These are phyloP conservation scores for Motacilla alba DNA, from an alignment of 2,113 vertebrate genomes.

Conservation along the genomic window DNA sequence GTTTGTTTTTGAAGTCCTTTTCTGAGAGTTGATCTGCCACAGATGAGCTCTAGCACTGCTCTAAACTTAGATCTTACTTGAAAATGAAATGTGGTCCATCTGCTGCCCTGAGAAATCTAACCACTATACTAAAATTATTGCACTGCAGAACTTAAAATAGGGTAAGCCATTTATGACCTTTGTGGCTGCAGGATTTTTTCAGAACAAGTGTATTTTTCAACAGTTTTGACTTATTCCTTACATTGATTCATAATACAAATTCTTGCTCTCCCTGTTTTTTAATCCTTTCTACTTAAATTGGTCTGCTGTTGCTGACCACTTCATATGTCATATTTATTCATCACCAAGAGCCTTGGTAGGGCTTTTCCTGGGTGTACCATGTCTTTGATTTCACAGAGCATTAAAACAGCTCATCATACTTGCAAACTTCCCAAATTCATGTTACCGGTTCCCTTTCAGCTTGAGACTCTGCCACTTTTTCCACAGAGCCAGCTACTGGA, in stretches of 20 bases:
- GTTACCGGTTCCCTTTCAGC: not conserved
- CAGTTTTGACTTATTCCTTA: not conserved
- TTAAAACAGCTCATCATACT: not conserved
- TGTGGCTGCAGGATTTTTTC: not conserved
- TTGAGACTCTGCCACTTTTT: not conserved
- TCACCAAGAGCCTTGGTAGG: not conserved
- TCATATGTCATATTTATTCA: not conserved
- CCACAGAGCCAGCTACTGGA: not conserved
- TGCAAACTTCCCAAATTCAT: not conserved
- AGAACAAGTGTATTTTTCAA: not conserved
- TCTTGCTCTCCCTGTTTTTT: not conserved
- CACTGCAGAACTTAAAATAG: conserved; percentile 17
- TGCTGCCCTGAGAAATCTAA: conserved; percentile 25
- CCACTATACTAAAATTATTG: not conserved
- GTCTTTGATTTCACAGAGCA: not conserved
- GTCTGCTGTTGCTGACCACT: not conserved
- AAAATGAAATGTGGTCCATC: not conserved
- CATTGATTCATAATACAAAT: not conserved
- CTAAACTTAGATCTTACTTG: conserved; percentile 7
- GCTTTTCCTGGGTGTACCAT: not conserved
- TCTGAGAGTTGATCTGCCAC: not conserved
- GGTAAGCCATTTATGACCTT: not conserved
- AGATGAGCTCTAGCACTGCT: not conserved
- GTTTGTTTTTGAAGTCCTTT: not conserved
- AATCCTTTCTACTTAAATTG: not conserved